Evolutionary conservation across 2,888 invertebrate genomes (phyloP).

Genomic region (Sclerodermus sp.): DNA sequence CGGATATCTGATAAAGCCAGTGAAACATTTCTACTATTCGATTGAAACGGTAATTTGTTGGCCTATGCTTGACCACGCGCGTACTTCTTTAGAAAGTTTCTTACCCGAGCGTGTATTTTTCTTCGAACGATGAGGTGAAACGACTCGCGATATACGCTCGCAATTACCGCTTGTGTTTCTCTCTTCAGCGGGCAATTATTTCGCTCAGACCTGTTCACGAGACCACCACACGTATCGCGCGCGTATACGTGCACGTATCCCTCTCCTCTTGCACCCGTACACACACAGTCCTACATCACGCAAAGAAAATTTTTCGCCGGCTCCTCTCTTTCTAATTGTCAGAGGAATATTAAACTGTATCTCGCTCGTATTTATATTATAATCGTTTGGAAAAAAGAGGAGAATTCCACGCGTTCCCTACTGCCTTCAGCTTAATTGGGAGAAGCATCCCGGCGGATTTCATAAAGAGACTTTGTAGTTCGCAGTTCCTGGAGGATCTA

Average conservation of each 20-base stretch:
- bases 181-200: not conserved
- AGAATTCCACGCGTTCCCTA: too few relatives aligned
- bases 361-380: too few relatives aligned
- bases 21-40: too few relatives aligned
- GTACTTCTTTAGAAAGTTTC: slow-evolving; percentile 4
- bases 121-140: not conserved
- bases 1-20: too few relatives aligned
- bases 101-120: slow-evolving; percentile 1
- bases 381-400: too few relatives aligned
- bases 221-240: too few relatives aligned
- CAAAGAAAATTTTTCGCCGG: slow-evolving; percentile 1
- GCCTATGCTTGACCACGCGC: not conserved
- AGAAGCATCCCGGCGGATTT: too few relatives aligned
- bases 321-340: slow-evolving; percentile 1
- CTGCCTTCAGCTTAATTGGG: too few relatives aligned
- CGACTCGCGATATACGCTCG: slow-evolving; percentile 10
- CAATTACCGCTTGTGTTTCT: slow-evolving; percentile 7
- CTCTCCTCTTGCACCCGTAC: too few relatives aligned
- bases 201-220: not conserved
- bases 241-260: not conserved
- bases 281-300: not conserved
- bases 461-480: too few relatives aligned
- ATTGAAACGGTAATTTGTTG: not conserved
- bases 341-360: too few relatives aligned
- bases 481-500: too few relatives aligned